Evolutionary conservation across 2,113 vertebrate species (phyloP).

Genomic region (Chloropsis cyanopogon): DNA sequence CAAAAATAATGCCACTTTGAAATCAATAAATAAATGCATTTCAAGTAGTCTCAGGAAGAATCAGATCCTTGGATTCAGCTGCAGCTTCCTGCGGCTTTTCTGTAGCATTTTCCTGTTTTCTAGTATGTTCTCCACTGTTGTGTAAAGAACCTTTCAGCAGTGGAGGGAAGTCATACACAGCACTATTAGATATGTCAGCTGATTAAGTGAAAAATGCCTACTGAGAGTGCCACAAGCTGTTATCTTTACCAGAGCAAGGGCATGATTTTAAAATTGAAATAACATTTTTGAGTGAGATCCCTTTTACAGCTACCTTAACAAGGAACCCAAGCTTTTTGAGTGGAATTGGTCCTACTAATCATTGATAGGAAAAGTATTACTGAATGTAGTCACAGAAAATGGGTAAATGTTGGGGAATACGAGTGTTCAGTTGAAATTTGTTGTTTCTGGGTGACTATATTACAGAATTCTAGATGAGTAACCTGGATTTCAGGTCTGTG

Average conservation of each 20-base stretch:
- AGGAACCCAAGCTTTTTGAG: neutral
- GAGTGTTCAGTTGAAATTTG: neutral
- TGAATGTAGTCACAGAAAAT: neutral
- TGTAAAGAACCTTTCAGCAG: neutral
- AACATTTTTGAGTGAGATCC: neutral
- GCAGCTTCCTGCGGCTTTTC: neutral
- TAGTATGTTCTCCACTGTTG: constrained; percentile 10
- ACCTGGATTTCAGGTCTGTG: fast-evolving
- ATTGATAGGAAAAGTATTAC: neutral
- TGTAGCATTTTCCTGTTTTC: neutral
- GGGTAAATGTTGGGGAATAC: neutral
- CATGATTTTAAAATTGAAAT: neutral
- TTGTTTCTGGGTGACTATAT: neutral
- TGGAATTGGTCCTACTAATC: neutral
- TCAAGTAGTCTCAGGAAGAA: neutral
- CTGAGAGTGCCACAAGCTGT: neutral
- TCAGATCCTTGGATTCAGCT: neutral
- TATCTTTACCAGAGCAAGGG: neutral
- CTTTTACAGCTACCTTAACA: neutral
- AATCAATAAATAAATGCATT: neutral
- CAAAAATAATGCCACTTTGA: neutral
- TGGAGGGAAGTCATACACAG: neutral
- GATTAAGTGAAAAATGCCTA: neutral
- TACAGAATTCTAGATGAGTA: neutral
- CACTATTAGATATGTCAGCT: neutral